Conservation (phyloP, 2,888 invertebrate genomes). For the Apamea monoglypha region DNA sequence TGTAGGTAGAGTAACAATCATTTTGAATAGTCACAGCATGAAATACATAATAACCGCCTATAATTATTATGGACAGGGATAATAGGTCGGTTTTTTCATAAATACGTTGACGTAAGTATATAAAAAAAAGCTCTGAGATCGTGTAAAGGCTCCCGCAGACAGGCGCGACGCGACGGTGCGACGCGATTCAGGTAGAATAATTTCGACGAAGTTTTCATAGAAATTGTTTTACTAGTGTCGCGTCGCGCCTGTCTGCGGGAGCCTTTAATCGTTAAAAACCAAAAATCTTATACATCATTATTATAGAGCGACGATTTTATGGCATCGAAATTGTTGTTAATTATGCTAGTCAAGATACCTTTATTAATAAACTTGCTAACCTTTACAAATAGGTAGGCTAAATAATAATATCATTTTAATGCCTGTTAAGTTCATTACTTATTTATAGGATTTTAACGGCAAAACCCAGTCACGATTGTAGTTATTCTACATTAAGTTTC, state of each 20-base stretch:
- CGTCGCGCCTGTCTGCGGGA: background rate
- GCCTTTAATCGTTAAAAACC: background rate
- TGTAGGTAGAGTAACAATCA: background rate
- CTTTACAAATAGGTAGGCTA: constrained; percentile 7
- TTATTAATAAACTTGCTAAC: constrained; percentile 11
- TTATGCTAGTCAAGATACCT: background rate
- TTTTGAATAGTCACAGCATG: background rate
- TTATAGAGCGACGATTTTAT: background rate
- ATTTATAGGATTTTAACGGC: constrained; percentile 8
- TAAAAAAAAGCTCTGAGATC: background rate
- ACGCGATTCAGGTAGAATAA: background rate
- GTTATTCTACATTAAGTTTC: constrained; percentile 35
- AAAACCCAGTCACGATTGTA: constrained; percentile 33
- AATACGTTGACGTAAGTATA: background rate
- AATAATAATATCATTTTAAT: background rate
- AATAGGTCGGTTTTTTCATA: background rate
- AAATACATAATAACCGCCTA: background rate
- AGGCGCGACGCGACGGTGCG: background rate
- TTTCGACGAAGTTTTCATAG: background rate
- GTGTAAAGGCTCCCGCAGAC: background rate
- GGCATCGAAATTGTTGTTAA: background rate
- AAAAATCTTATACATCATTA: background rate
- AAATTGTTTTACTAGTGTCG: background rate
- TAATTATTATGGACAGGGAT: background rate
- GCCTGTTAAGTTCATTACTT: background rate